Conservation (phyloP, 2,113 vertebrate genomes). For the Atractosteus spatula region DNA sequence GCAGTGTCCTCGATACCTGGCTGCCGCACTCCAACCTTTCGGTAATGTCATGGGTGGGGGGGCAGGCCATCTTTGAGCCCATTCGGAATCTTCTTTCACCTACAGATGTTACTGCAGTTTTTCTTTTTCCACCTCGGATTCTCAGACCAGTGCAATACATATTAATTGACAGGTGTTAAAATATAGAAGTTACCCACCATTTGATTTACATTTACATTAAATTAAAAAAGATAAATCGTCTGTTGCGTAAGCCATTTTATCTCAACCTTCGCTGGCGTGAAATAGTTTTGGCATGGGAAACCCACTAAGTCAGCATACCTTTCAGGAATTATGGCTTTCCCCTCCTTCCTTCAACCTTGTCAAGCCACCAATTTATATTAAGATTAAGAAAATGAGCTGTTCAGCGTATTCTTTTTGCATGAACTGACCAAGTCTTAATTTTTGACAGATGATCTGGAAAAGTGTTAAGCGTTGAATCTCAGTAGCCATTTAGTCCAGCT, state of each 20-base stretch:
- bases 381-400: conserved; percentile 10
- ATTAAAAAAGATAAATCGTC: conserved; percentile 13
- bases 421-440: not conserved
- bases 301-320: not conserved
- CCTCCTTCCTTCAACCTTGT: conserved; percentile 4
- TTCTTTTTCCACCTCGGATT: too few relatives aligned
- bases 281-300: conserved; percentile 13
- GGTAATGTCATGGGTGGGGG: too few relatives aligned
- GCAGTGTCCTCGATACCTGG: too few relatives aligned
- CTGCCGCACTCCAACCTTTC: too few relatives aligned
- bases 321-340: conserved; percentile 11
- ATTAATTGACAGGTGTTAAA: too few relatives aligned
- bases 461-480: too few relatives aligned
- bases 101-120: too few relatives aligned
- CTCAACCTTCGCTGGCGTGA: conserved; percentile 5
- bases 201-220: conserved; percentile 16
- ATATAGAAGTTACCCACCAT: conserved; percentile 5
- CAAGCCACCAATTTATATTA: conserved; percentile 11
- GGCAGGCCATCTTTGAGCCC: too few relatives aligned
- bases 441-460: not conserved
- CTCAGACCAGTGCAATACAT: too few relatives aligned
- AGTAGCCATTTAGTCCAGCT: too few relatives aligned
- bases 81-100: too few relatives aligned
- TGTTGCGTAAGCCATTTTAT: conserved; percentile 4
- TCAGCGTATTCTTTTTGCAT: not conserved